Evolutionary conservation across 2,797 vertebrate species (phyloP), one percentile per base, ranked within the genome.

Genomic region (Cynopterus sphinx): DNA sequence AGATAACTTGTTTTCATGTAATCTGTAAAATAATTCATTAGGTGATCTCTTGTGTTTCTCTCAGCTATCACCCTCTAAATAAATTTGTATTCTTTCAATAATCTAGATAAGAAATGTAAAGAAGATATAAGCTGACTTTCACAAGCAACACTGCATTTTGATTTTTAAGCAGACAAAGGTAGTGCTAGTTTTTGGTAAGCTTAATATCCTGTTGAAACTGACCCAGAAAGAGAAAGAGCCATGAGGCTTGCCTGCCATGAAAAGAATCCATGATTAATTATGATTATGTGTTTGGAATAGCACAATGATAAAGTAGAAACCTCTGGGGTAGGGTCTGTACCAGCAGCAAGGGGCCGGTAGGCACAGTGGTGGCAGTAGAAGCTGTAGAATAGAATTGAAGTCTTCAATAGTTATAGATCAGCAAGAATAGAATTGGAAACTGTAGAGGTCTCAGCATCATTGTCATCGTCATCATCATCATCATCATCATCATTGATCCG

Each of bases 11-110:
- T 71, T 88, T 91, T 84, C 17, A 55, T 15, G 31, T 82, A 43
- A 75, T 78, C 51, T 86, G 65, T 9, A 85, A 85, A 94, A 67
- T 88, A 85, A 93, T 41, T 91, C 28, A 24, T 73, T 71, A 86
- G 22, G 84, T 92, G 51, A 70, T 33, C n/a, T 68, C 28, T 87
- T 92, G 16, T 59, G 51, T 33, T 88, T 90, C 51, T 94, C 90
- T 87, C n/a, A 67, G 21, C 39, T 41, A 59, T 91, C 91, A 22
- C 3, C 36, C 36, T 86, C 26, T 36, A 78, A 84, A 89, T 78
- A 78, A 78, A 67, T 26, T 1, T 82, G 46, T 59, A 6, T 94
- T 83, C 17, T 55, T 68, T 75, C 46, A 1, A 41, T 77, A 75
- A 63, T 63, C 36, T 87, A 83, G 51, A n/a, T 51, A 57, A 86